These are phyloP conservation scores for Parnassius orleans DNA, from an alignment of 2,888 invertebrate species.

Conservation along the genomic window DNA sequence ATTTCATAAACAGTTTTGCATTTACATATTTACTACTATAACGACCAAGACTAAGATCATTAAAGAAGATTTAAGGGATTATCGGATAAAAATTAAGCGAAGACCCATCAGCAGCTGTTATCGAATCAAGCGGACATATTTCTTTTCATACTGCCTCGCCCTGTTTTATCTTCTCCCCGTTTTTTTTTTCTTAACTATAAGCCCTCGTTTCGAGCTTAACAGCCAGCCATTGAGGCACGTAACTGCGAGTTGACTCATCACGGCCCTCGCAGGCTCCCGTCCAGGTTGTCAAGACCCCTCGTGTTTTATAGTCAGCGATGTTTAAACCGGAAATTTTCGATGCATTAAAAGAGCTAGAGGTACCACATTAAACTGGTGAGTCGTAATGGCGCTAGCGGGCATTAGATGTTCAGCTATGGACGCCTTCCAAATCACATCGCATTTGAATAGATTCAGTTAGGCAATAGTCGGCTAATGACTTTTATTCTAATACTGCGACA, in stretches of 20 bases:
- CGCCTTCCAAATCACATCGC: conserved; percentile 69
- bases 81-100: conserved; percentile 17
- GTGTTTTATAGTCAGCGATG: conserved; percentile 32
- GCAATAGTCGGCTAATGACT: conserved; percentile 59
- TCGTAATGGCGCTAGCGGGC: conserved; percentile 47
- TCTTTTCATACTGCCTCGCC: conserved; percentile 35
- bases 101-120: conserved; percentile 30
- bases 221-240: conserved; percentile 62
- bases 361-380: conserved; percentile 48
- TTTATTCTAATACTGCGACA: conserved; percentile 45
- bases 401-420: conserved; percentile 55
- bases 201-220: conserved; percentile 62
- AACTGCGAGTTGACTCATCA: conserved; percentile 68
- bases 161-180: conserved; percentile 49
- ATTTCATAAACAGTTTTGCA: no score
- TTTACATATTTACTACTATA: no score
- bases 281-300: conserved; percentile 49
- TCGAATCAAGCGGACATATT: conserved; percentile 38
- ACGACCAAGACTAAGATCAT: no score
- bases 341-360: conserved; percentile 35
- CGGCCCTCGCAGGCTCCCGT: conserved; percentile 55
- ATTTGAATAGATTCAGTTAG: conserved; percentile 66
- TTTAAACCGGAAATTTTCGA: conserved; percentile 32
- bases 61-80: not conserved
- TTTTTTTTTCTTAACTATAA: conserved; percentile 51